Base-by-base conservation (phyloP, 2,888 invertebrate species). In the Ectemnius cavifrons region DNA sequence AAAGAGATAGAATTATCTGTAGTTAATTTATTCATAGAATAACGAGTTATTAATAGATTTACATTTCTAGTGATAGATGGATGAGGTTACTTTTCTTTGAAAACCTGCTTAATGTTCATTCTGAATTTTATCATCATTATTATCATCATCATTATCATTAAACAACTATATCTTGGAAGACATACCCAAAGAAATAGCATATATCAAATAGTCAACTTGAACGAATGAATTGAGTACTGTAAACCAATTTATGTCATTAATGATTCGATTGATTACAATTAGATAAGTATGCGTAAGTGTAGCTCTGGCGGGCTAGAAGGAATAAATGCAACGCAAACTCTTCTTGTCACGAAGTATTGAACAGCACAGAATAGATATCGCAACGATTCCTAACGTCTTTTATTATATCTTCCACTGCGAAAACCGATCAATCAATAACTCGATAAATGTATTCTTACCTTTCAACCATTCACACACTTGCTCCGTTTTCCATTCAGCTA, bases 391-490 rank as follows among this genome's bases (percentile, higher is more conserved):
- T 1, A 37, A 11, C 37, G 60, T 4, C 14, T 46, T 23, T 23
- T 11, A 27, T 60, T 47, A 57, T 46, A 67, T 8, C 8, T 56
- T 71, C 47, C 14, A 18, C 14, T 8, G 52, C n/a, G 47, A 18
- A 13, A 6, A 60, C 16, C 0, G 11, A 16, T n/a, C 27, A 28
- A 57, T 56, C n/a, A n/a, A 72, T 13, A 66, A 47, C 27, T 2
- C 4, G 18, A 57, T n/a, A 37, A 11, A 63, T 63, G 58, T 63
- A 27, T 63, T 69, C 73, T 75, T 92, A 97, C 97, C 97, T 94
- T 95, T 95, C 83, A 97, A 91, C 97, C 97, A 97, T 90, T 97
- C 97, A 82, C 95, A 96, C 84, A 97, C 97, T 93, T 97, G 96
- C 88, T 97, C 96, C 71, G 96, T 95, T 85, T 96, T 94, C 97